phyloP scores from a whole-genome alignment of 2,113 vertebrate genomes.

The Ctenodactylus gundi region DNA sequence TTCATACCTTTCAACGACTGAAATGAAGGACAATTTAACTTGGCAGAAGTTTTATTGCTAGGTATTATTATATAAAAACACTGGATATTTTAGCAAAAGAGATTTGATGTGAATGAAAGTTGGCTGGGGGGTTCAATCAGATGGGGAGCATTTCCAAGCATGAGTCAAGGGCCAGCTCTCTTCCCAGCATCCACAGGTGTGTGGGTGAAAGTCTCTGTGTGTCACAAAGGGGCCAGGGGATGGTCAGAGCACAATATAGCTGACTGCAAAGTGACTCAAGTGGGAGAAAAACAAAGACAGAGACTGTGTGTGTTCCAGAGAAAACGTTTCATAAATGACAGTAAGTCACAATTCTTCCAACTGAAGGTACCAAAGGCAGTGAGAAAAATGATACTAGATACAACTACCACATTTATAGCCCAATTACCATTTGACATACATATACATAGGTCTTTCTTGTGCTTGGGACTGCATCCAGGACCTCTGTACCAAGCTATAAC shows the following conservation, averaged over 20 bases:
- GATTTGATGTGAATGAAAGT: not conserved
- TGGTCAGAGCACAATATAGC: not conserved
- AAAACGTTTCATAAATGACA: not conserved
- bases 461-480: not conserved
- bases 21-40: not conserved
- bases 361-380: not conserved
- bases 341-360: not conserved
- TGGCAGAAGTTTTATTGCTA: not conserved
- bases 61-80: not conserved
- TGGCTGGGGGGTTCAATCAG: not conserved
- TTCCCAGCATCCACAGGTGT: rapidly evolving
- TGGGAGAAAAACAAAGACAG: not conserved
- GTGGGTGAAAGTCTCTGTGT: not conserved
- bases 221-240: not conserved
- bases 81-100: not conserved
- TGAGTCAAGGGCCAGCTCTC: not conserved
- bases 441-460: not conserved
- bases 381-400: not conserved
- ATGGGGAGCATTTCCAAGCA: not conserved
- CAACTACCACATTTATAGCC: not conserved
- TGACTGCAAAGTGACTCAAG: not conserved
- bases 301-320: not conserved
- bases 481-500: not conserved
- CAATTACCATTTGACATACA: too few species aligned
- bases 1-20: not conserved